Conservation (phyloP, 2,888 invertebrate genomes). For the Eugnorisma glareosa region DNA sequence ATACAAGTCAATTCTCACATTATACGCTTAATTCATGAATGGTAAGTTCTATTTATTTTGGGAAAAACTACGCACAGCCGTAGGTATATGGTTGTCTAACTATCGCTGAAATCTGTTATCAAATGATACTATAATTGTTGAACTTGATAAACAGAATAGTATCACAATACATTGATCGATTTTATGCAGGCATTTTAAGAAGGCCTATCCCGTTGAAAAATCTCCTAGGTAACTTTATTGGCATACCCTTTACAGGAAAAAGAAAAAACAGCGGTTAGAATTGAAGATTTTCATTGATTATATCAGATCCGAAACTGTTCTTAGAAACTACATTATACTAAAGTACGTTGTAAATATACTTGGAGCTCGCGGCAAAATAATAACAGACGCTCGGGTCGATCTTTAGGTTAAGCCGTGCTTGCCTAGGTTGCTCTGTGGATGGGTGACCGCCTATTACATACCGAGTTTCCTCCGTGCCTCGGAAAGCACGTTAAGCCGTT, state of each 20-base stretch:
- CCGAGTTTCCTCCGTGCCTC: too few species aligned
- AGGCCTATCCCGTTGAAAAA: background rate
- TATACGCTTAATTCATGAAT: constrained; percentile 90
- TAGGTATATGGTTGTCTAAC: background rate
- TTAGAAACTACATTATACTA: background rate
- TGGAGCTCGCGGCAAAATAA: too few species aligned
- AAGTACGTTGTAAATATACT: background rate
- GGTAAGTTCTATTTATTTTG: constrained; percentile 76
- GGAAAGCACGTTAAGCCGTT: too few species aligned
- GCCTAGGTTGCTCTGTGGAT: too few species aligned
- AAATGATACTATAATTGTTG: background rate
- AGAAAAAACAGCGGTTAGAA: background rate
- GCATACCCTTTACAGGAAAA: background rate
- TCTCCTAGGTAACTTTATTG: background rate
- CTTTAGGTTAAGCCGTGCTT: too few species aligned
- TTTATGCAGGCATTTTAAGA: background rate
- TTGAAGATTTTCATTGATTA: background rate
- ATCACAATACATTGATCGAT: background rate
- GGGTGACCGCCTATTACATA: too few species aligned
- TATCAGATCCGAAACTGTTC: background rate
- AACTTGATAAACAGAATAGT: background rate
- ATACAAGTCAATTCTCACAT: constrained; percentile 88
- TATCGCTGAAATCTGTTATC: background rate
- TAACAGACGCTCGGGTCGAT: too few species aligned
- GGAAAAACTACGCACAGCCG: background rate